These are phyloP conservation scores for Mylabris phalerata DNA, from an alignment of 1,140 invertebrate species.

Conservation along the genomic window DNA sequence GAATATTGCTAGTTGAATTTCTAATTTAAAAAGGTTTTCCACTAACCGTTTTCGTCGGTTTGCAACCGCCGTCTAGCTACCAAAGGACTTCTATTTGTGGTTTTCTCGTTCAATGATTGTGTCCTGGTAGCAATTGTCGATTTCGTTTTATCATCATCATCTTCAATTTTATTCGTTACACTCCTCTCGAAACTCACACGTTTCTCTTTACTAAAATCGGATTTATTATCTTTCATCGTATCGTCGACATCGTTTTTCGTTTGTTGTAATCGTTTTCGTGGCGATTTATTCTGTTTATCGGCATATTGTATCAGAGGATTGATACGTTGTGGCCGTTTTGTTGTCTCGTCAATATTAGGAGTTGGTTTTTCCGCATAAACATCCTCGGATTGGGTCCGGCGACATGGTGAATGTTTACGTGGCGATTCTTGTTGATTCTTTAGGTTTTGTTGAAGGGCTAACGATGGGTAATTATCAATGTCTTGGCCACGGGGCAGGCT, in stretches of 20 bases:
- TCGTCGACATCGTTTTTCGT: background rate
- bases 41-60: too few species aligned
- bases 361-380: constrained; percentile 20
- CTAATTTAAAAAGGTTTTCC: too few species aligned
- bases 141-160: background rate
- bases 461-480: constrained; percentile 37
- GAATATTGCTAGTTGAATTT: too few species aligned
- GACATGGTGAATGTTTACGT: constrained; percentile 24
- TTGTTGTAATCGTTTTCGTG: background rate
- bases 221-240: background rate
- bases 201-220: constrained; percentile 17
- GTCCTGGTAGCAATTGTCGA: background rate
- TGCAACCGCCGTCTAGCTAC: background rate
- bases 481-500: constrained; percentile 47
- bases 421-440: constrained; percentile 11
- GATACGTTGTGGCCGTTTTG: constrained; percentile 18
- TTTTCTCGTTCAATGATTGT: constrained; percentile 7
- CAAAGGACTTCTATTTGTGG: background rate
- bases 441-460: constrained; percentile 27
- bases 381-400: constrained; percentile 32
- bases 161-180: constrained; percentile 10
- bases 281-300: constrained; percentile 7
- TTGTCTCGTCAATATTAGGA: background rate
- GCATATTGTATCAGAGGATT: constrained; percentile 28
- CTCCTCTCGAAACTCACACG: constrained; percentile 31